phyloP scores from a whole-genome alignment of 2,797 vertebrate species.

The Neomorphus geoffroyi region DNA sequence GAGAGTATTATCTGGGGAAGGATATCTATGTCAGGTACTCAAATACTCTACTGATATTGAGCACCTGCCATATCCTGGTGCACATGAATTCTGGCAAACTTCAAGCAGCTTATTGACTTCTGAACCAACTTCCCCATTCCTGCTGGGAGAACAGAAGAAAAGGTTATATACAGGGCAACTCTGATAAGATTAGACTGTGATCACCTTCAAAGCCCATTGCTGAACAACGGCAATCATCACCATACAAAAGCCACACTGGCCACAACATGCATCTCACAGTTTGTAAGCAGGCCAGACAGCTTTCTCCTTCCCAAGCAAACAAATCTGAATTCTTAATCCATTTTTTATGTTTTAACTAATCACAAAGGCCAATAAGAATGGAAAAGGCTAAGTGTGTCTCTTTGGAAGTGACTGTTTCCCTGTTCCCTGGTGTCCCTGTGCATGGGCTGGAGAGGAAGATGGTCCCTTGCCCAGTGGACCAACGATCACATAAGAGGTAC shows the following conservation, averaged over 20 bases:
- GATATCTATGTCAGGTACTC: background rate
- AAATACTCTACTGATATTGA: background rate
- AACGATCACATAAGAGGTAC: fast-evolving
- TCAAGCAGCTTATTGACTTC: background rate
- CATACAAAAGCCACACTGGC: background rate
- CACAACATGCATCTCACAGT: background rate
- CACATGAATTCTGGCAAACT: background rate
- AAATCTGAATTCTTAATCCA: background rate
- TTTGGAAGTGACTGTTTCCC: background rate
- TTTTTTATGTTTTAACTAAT: background rate
- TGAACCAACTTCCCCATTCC: background rate
- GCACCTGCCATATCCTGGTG: background rate
- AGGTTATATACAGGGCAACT: background rate
- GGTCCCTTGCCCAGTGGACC: background rate
- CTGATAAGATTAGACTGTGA: too few relatives aligned
- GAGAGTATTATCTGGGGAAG: background rate
- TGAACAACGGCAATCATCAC: fast-evolving
- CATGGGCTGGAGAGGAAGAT: background rate
- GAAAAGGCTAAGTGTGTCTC: background rate
- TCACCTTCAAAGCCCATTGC: background rate
- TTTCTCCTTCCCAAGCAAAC: background rate
- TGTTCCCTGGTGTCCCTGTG: background rate
- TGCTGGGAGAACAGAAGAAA: background rate
- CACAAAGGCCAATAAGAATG: background rate
- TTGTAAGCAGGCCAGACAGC: background rate